phyloP scores from a whole-genome alignment of 1,140 invertebrate species.

The Tribolium madens region DNA sequence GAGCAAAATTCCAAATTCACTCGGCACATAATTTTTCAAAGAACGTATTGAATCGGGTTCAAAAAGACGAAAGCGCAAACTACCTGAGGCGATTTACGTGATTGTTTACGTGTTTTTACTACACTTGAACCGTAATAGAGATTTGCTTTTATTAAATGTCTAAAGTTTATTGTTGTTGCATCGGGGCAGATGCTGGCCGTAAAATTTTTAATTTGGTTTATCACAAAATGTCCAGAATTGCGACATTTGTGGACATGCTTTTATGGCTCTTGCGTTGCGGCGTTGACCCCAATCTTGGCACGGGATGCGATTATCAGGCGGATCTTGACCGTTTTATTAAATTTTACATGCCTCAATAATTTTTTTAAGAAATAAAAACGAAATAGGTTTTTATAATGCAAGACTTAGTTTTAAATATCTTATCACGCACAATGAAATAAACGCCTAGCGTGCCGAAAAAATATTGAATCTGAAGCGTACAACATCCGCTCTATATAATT shows the following conservation, averaged over 20 bases:
- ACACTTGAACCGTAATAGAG: background rate
- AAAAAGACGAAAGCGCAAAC: background rate
- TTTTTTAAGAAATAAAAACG: background rate
- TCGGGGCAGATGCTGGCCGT: background rate
- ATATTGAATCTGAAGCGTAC: background rate
- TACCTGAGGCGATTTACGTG: background rate
- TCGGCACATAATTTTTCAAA: slow-evolving; percentile 29
- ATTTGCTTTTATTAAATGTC: background rate
- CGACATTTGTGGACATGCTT: slow-evolving; percentile 7
- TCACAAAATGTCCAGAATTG: background rate
- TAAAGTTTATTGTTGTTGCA: background rate
- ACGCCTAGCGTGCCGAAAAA: background rate
- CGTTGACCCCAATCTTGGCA: slow-evolving; percentile 3
- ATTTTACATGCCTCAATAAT: background rate
- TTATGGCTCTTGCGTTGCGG: background rate
- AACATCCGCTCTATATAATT: slow-evolving; percentile 4
- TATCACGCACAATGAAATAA: background rate
- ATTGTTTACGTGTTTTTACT: slow-evolving; percentile 2
- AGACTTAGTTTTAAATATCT: background rate
- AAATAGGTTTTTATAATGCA: background rate
- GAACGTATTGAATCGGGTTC: background rate
- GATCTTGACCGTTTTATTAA: background rate
- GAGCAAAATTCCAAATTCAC: slow-evolving; percentile 20
- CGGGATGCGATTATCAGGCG: background rate
- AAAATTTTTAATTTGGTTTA: slow-evolving; percentile 8